Conservation (phyloP, 2,113 vertebrate species). For the Spea bombifrons region DNA sequence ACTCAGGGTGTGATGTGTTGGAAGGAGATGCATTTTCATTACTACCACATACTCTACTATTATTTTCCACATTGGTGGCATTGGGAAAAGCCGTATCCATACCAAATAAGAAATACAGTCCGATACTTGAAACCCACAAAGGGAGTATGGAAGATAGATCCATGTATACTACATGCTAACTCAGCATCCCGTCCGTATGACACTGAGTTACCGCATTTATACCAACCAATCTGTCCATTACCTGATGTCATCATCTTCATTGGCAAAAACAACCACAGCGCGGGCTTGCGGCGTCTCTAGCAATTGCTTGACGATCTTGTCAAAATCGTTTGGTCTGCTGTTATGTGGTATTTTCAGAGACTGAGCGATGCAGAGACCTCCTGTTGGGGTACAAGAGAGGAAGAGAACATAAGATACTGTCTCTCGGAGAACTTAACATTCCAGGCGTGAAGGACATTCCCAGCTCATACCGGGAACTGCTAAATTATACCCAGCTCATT, state of each 20-base stretch:
- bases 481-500: neutral
- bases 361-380: conserved; percentile 94
- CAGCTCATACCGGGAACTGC: neutral
- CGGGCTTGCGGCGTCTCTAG: conserved; percentile 84
- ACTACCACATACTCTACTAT: too few relatives aligned
- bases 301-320: conserved; percentile 85
- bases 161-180: too few relatives aligned
- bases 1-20: too few relatives aligned
- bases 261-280: conserved; percentile 86
- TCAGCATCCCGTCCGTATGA: too few relatives aligned
- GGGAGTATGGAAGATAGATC: too few relatives aligned
- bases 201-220: neutral
- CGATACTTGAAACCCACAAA: too few relatives aligned
- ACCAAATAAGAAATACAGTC: too few relatives aligned
- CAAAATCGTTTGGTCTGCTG: conserved; percentile 81
- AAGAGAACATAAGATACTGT: neutral
- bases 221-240: conserved; percentile 54
- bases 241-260: conserved; percentile 93
- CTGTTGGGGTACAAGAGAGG: conserved; percentile 61
- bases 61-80: too few relatives aligned
- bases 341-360: conserved; percentile 91
- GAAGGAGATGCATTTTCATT: too few relatives aligned
- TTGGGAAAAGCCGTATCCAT: too few relatives aligned
- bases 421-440: too few relatives aligned
- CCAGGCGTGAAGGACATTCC: neutral